A percentile compares a stretch with the other conserved stretches of the same genome.
Conservation (phyloP, 1,140 invertebrate genomes). For the Ceratitis capitata region DNA sequence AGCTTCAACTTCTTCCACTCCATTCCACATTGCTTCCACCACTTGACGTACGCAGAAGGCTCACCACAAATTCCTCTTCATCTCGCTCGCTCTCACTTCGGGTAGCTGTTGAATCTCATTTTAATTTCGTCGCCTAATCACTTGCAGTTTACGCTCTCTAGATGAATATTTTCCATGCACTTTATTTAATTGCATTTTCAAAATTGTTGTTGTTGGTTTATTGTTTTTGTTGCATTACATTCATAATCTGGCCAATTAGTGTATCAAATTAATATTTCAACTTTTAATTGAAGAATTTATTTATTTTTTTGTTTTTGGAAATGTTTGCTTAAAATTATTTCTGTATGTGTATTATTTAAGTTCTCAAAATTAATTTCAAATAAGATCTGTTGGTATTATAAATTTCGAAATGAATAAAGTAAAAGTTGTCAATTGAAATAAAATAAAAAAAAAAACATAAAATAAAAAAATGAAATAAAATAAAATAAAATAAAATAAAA, state of each 20-base stretch:
- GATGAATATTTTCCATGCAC: background rate
- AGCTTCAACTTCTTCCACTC: background rate
- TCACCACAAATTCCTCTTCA: background rate
- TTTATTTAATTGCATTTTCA: constrained; percentile 6
- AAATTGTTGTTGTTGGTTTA: background rate
- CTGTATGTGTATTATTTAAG: too few relatives aligned
- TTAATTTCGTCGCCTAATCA: background rate
- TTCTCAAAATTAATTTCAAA: too few relatives aligned
- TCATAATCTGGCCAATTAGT: background rate
- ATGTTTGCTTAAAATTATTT: too few relatives aligned
- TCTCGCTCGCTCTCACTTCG: background rate
- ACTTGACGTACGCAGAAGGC: too few relatives aligned
- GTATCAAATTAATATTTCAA: background rate
- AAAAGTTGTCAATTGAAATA: too few relatives aligned
- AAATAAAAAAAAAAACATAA: too few relatives aligned
- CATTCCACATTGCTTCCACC: background rate
- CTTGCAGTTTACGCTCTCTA: background rate
- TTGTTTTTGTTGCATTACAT: background rate
- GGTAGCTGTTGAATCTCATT: background rate
- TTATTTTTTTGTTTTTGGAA: background rate
- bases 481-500: too few relatives aligned
- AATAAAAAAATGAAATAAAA: too few relatives aligned
- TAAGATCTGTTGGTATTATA: too few relatives aligned
- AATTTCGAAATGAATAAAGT: too few relatives aligned
- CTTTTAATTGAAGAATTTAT: background rate